These are phyloP conservation scores for Acropora tenuis DNA, from an alignment of 64 coral and sea anemone genomes.

Conservation along the genomic window DNA sequence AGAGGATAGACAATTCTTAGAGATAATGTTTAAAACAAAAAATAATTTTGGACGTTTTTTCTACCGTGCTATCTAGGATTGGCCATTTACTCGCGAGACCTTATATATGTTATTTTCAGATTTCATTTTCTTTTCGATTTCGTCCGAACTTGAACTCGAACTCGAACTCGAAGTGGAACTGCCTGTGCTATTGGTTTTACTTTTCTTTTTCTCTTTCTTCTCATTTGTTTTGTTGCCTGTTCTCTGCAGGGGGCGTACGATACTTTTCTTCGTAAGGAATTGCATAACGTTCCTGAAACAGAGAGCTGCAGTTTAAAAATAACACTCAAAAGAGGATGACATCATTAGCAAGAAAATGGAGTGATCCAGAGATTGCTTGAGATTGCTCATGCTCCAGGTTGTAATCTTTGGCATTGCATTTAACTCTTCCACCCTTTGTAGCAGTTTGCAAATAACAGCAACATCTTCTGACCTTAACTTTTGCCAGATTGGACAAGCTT, in stretches of 20 bases:
- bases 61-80: no score
- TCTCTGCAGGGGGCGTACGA: not conserved
- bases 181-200: not conserved
- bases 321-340: no score
- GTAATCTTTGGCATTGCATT: no score
- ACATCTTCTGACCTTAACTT: no score
- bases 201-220: not conserved
- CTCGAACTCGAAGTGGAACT: not conserved
- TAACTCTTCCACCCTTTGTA: no score
- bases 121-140: not conserved
- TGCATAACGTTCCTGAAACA: not conserved
- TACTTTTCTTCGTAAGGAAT: not conserved
- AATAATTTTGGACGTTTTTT: not conserved
- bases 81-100: not conserved
- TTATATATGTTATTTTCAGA: not conserved
- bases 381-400: no score
- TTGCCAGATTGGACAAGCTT: no score
- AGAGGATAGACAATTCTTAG: no score
- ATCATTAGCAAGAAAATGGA: no score
- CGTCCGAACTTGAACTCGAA: constrained; percentile 10
- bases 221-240: not conserved
- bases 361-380: no score
- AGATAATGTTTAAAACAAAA: no score
- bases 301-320: not conserved
- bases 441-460: no score